A percentile compares a stretch with the other conserved stretches of the same genome.
phyloP scores from a whole-genome alignment of 2,797 vertebrate genomes.

The Oreonectes daqikongensis region DNA sequence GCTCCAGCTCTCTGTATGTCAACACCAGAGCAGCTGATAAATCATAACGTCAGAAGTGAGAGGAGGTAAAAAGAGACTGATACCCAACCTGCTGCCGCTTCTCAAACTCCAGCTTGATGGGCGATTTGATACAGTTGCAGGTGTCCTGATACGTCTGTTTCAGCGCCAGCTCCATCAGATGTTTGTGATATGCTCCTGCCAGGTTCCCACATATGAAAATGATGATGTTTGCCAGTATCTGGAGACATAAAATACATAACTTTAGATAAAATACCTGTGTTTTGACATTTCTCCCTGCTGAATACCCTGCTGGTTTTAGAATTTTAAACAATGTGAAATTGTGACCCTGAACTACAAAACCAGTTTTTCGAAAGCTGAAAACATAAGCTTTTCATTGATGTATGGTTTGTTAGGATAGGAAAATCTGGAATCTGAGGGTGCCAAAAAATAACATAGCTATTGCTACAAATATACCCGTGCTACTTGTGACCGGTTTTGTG shows the following conservation, averaged over 20 bases:
- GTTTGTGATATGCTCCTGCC: constrained; percentile 95
- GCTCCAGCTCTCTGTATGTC: not conserved
- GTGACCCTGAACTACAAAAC: no score
- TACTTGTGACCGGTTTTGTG: no score
- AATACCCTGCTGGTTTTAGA: no score
- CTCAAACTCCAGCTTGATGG: constrained; percentile 96
- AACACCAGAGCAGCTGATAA: not conserved
- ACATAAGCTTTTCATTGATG: no score
- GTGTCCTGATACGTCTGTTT: constrained; percentile 96
- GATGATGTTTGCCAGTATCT: constrained; percentile 95
- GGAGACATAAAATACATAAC: constrained; percentile 41
- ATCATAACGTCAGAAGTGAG: not conserved
- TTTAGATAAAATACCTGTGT: constrained; percentile 5
- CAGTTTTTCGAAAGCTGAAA: no score
- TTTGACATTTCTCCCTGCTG: not conserved
- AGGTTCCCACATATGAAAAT: constrained; percentile 97
- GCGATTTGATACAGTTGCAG: constrained; percentile 97
- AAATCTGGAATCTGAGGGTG: no score
- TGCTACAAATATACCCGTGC: no score
- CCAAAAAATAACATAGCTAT: no score
- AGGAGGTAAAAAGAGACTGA: constrained; percentile 6
- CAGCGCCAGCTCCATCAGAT: constrained; percentile 93
- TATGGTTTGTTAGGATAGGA: no score
- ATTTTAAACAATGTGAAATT: no score
- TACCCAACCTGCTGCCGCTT: constrained; percentile 91